These are phyloP conservation scores for Ochlodes sylvanus DNA, from an alignment of 2,888 invertebrate species.

Conservation along the genomic window DNA sequence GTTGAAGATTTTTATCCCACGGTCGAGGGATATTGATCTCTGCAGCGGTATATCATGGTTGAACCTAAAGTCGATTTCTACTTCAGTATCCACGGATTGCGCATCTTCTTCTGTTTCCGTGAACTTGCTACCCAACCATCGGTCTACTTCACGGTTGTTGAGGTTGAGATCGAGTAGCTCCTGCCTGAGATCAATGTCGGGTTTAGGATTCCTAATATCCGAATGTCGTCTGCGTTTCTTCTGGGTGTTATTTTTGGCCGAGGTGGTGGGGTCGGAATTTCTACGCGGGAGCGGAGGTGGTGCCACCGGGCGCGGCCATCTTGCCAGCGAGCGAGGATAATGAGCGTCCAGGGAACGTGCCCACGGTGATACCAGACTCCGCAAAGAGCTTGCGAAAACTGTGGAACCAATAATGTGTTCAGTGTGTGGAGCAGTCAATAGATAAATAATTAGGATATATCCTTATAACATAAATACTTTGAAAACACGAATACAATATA, in stretches of 20 bases:
- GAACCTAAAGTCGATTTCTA: conserved; percentile 56
- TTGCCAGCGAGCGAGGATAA: conserved; percentile 90
- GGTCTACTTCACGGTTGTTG: conserved; percentile 62
- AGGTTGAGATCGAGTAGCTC: conserved; percentile 68
- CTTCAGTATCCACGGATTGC: conserved; percentile 39
- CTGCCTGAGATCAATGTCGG: conserved; percentile 68
- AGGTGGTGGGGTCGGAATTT: conserved; percentile 57
- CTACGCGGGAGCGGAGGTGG: conserved; percentile 76
- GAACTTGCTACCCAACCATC: conserved; percentile 70
- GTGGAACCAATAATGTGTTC: conserved; percentile 48
- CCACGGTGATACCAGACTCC: conserved; percentile 89
- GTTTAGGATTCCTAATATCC: conserved; percentile 54
- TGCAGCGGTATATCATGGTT: conserved; percentile 67
- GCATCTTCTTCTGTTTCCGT: conserved; percentile 55
- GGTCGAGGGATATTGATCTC: conserved; percentile 71
- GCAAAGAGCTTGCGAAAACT: conserved; percentile 96
- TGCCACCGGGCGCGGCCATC: conserved; percentile 86
- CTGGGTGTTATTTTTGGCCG: conserved; percentile 42
- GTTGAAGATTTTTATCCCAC: conserved; percentile 69
- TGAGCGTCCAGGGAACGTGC: conserved; percentile 92
- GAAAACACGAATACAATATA: too few species aligned
- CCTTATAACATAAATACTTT: background rate
- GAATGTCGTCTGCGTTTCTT: conserved; percentile 54
- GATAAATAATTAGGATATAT: background rate
- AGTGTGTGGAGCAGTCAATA: conserved; percentile 8